Base-by-base conservation (phyloP, 2,797 vertebrate genomes). In the Paramormyrops hopkinsi region DNA sequence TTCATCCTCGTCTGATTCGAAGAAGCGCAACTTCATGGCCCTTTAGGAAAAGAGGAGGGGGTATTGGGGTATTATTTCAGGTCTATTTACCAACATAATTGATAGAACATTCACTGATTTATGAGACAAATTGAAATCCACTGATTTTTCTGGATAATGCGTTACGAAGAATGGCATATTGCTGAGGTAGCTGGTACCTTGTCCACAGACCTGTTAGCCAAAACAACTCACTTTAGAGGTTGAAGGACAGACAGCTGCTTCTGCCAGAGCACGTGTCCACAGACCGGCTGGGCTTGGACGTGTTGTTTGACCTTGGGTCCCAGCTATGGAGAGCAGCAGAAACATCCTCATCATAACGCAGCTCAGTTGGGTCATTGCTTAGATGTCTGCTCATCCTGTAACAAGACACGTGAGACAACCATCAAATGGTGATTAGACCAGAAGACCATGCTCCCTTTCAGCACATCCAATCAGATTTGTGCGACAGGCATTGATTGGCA, bases 1-100 rank as follows among this genome's bases (percentile, higher is more conserved):
- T 95, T 99, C 98, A 91, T 99, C 98, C 95, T 98, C 98, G 93
- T 99, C 98, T 29, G 98, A 99, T 92, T 99, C 98, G 93, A 99
- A 99, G 0, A 98, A 99, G 93, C 99, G 98, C 91, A 99, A 96
- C 92, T 99, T 99, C 91, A 99, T 12, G 1, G 3, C n/a, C 62
- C 48, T 33, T 53, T 3, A n/a, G 2, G 25, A 7, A 86, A 11
- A 4, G 9, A 14, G 22, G 48, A 14, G 2, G 22, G 25, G 2
- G 19, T 25, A 25, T 25, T 62, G 5, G 17, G 69, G 33, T 14
- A n/a, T 79, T 79, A 79, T 44, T 79, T 79, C 33, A 79, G 73
- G 22, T 51, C n/a, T 46, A 22, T 25, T 48, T 50, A 29, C 46
- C 6, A 25, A 51, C n/a, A 51, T 44, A 22, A 79, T 19, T 79